Conservation (phyloP, 2,888 invertebrate species). For the Leptopilina drosophilae region DNA sequence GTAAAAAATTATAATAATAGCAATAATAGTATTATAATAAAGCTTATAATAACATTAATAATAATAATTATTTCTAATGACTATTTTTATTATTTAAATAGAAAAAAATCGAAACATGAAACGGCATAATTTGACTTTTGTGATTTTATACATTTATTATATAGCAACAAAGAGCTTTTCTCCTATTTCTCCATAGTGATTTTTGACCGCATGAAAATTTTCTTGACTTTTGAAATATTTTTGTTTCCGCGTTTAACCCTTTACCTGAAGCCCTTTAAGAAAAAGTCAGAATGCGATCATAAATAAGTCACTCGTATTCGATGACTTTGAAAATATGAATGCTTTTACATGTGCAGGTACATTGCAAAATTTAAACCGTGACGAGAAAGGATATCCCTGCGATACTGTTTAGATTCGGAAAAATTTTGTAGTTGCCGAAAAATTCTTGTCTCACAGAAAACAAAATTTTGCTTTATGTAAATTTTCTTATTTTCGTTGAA, state of each 20-base stretch:
- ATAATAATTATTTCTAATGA: too few species aligned
- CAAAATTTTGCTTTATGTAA: too few species aligned
- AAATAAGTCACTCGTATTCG: conserved; percentile 55
- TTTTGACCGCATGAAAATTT: conserved; percentile 63
- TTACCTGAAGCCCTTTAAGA: conserved; percentile 52
- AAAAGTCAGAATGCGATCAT: conserved; percentile 46
- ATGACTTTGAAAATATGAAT: conserved; percentile 48
- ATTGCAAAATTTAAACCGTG: conserved; percentile 64
- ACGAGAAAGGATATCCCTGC: conserved; percentile 57
- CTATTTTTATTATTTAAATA: too few species aligned
- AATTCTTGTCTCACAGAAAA: background rate
- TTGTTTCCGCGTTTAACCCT: conserved; percentile 68
- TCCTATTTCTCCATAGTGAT: conserved; percentile 46
- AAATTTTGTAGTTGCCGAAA: background rate
- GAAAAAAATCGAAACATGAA: background rate
- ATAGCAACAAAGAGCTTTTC: conserved; percentile 28
- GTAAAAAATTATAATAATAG: too few species aligned
- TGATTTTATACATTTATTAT: conserved; percentile 10
- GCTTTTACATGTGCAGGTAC: conserved; percentile 59
- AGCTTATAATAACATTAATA: too few species aligned
- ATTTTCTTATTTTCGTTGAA: too few species aligned
- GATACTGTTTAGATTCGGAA: conserved; percentile 42
- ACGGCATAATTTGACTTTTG: background rate
- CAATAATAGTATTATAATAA: too few species aligned
- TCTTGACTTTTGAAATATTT: conserved; percentile 55